phyloP scores from a whole-genome alignment of 2,888 invertebrate species.

The Altica lythri region DNA sequence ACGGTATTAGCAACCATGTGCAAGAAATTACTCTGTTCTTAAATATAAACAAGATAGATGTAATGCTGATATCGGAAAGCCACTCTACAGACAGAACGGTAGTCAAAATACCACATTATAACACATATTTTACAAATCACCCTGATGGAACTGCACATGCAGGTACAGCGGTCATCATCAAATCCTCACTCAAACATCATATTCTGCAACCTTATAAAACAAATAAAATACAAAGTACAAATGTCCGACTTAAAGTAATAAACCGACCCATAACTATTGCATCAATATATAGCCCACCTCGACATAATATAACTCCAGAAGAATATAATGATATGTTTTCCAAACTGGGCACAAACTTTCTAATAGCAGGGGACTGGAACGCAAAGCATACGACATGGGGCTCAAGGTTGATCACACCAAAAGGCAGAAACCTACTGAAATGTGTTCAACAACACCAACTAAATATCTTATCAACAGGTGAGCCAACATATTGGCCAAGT shows the following conservation, averaged over 20 bases:
- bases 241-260: not conserved
- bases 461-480: not conserved
- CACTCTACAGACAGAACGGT: not conserved
- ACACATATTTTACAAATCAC: not conserved
- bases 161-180: not conserved
- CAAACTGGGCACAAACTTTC: not conserved
- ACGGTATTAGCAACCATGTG: no score
- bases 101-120: not conserved
- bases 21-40: no score
- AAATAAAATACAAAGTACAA: constrained; percentile 1
- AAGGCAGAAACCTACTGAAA: not conserved
- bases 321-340: not conserved
- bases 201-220: not conserved
- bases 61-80: not conserved
- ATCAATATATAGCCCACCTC: no score
- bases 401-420: constrained; percentile 1
- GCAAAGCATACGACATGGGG: constrained; percentile 1
- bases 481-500: not conserved
- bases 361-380: not conserved
- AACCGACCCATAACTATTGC: constrained; percentile 1
- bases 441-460: not conserved
- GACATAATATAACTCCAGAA: not conserved
- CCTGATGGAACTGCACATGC: not conserved
- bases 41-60: no score
- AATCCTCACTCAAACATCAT: not conserved